Percentiles rank a stretch among this genome's conserved stretches.
phyloP scores from a whole-genome alignment of 2,888 invertebrate genomes.

The Brenthis ino region DNA sequence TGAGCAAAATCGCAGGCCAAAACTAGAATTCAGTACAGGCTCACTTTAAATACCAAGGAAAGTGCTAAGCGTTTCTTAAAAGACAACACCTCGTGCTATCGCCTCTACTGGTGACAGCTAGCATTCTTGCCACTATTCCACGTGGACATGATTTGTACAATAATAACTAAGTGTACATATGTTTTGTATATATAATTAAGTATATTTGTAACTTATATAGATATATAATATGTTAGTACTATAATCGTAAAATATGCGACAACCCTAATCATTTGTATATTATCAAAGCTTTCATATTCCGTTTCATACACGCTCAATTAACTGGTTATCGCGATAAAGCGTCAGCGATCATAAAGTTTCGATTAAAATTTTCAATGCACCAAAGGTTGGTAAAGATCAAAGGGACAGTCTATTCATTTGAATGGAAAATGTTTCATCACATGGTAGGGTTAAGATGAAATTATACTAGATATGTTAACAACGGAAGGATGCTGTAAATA shows the following conservation, averaged over 20 bases:
- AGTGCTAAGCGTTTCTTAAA: too few species aligned
- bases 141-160: too few species aligned
- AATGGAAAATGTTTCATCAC: constrained; percentile 57
- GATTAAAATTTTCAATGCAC: constrained; percentile 64
- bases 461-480: constrained; percentile 35
- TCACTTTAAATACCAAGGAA: too few species aligned
- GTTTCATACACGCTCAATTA: constrained; percentile 68
- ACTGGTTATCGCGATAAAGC: constrained; percentile 60
- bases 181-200: too few species aligned
- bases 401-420: constrained; percentile 69
- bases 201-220: too few species aligned
- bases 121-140: too few species aligned
- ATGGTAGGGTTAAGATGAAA: constrained; percentile 26
- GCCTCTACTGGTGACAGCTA: too few species aligned
- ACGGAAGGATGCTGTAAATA: background rate
- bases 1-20: too few species aligned
- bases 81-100: too few species aligned
- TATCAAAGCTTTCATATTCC: constrained; percentile 64
- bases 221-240: background rate
- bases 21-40: too few species aligned
- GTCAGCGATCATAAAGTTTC: constrained; percentile 59
- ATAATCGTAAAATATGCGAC: constrained; percentile 4
- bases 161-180: too few species aligned
- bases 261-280: constrained; percentile 25
- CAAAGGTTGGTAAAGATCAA: constrained; percentile 66